A percentile compares a stretch with the other conserved stretches of the same genome.
These are phyloP conservation scores for Clupea harengus DNA, from an alignment of 2,113 vertebrate genomes.

Conservation along the genomic window DNA sequence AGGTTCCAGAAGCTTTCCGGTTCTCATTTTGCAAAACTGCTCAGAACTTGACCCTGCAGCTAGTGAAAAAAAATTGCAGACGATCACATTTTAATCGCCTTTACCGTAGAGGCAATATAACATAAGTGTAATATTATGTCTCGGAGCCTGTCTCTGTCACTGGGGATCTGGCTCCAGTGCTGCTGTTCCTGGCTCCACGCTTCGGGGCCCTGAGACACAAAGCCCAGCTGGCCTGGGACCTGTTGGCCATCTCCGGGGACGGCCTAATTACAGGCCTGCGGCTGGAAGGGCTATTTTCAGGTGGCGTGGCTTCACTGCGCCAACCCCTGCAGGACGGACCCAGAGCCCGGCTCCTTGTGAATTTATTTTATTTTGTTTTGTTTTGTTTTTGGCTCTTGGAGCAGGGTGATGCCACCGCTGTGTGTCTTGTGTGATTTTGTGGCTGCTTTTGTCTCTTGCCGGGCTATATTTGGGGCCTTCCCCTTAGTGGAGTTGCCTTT, in stretches of 20 bases:
- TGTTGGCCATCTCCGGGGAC: constrained; percentile 30
- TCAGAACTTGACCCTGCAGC: neutral
- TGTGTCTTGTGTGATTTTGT: neutral
- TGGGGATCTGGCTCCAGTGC: neutral
- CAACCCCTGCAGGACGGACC: neutral
- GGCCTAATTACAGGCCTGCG: constrained; percentile 34
- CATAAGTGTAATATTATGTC: neutral
- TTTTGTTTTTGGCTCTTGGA: neutral
- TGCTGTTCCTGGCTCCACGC: constrained; percentile 19
- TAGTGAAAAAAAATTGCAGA: neutral
- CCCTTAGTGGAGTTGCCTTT: neutral
- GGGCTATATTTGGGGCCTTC: neutral
- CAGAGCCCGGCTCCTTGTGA: neutral
- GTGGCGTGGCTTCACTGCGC: constrained; percentile 33
- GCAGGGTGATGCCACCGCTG: neutral
- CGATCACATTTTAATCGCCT: neutral
- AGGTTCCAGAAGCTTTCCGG: neutral
- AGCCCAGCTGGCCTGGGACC: constrained; percentile 5
- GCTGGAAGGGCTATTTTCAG: constrained; percentile 39
- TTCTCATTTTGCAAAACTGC: neutral
- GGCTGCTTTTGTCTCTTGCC: neutral
- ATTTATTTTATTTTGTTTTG: neutral
- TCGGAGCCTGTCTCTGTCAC: neutral
- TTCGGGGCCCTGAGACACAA: neutral
- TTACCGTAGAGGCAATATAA: neutral